These are phyloP conservation scores for Gymnopithys bicolor DNA, from an alignment of 2,797 vertebrate species.

Conservation along the genomic window DNA sequence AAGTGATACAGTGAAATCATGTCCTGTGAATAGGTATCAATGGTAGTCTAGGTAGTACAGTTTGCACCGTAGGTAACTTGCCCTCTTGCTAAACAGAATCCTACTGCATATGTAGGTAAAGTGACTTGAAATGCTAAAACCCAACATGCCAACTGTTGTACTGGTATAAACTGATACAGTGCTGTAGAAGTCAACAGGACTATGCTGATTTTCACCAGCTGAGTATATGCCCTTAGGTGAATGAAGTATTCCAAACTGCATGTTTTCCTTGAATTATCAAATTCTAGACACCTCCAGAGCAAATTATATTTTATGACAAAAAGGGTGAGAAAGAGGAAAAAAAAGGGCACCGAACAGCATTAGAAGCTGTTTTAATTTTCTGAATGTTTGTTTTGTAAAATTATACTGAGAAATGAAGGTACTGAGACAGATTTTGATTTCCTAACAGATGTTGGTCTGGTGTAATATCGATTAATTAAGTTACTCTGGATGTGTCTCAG, in stretches of 20 bases:
- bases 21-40: conserved; percentile 52
- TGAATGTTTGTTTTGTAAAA: neutral
- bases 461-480: neutral
- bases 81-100: conserved; percentile 48
- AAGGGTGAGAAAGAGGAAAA: neutral
- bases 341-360: neutral
- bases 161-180: neutral
- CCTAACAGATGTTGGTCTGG: neutral
- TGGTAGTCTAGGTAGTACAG: conserved; percentile 65
- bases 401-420: neutral
- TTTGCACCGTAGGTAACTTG: conserved; percentile 55
- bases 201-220: conserved; percentile 16
- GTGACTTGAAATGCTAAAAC: conserved; percentile 49
- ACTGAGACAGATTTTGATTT: neutral
- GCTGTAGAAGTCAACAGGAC: conserved; percentile 28
- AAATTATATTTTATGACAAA: conserved; percentile 5
- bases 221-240: neutral
- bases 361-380: neutral
- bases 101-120: conserved; percentile 50
- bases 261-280: neutral
- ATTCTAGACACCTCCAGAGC: conserved; percentile 52
- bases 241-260: neutral
- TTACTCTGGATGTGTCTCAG: conserved; percentile 38
- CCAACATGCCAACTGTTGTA: neutral
- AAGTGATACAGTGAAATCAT: conserved; percentile 71